Base-by-base conservation (phyloP, 2,888 invertebrate species). In the Phasia obesa region DNA sequence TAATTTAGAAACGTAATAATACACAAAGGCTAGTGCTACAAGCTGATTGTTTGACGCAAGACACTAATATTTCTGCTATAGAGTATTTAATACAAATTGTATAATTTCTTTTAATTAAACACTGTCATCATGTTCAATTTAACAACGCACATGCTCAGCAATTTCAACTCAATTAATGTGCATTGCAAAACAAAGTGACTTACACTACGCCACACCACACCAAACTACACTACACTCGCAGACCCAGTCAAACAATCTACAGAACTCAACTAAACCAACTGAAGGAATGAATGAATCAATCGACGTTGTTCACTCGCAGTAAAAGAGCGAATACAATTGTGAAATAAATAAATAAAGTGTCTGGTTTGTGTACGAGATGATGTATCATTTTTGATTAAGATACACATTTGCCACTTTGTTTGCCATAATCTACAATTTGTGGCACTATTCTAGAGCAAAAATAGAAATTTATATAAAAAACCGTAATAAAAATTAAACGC, bases 111-210 rank as follows among this genome's bases (percentile, higher is more conserved):
- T 83, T 67, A 83, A 83, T 83, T 83, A 83, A 83, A 83, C 75
- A 76, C 83, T 79, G 83, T 79, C 79, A 83, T 83, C 83, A 79
- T 83, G 79, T 83, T 75, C 83, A 83, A 83, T 83, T 78, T 83
- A 83, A 67, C 79, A 71, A 83, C 79, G 83, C 83, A 83, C 83
- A 83, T 79, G 83, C 83, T 79, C 83, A 75, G 83, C 76, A 83
- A 79, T 83, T 83, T 75, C 83, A 76, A 79, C 71, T 83, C 79
- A 83, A 83, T 83, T 83, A 79, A 83, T 83, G 79, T 83, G 83
- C 83, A 83, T 83, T 83, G 83, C 83, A 83, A 83, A 83, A 83
- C 79, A 83, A 79, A 79, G 35, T 71, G 73, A 67, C 70, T 70
- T 79, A 60, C 51, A 76, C 70, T 55, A 75, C 62, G 35, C 64